These are phyloP conservation scores for Brachionichthys hirsutus DNA, from an alignment of 2,113 vertebrate species.

Conservation along the genomic window DNA sequence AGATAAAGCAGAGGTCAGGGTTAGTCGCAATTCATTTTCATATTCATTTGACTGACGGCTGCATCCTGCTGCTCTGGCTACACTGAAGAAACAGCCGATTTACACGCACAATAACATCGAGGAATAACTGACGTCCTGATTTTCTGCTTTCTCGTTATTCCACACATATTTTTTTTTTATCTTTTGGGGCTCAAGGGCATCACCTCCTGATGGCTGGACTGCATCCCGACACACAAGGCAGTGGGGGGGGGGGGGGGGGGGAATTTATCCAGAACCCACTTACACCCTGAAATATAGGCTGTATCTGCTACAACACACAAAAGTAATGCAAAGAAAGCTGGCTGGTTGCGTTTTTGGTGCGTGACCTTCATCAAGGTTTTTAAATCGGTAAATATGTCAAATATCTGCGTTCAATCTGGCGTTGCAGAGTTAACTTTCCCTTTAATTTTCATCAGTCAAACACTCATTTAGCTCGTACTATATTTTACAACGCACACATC, in stretches of 20 bases:
- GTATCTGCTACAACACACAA: conserved; percentile 1
- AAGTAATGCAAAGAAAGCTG: too few relatives aligned
- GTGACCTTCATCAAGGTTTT: conserved; percentile 12
- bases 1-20: conserved; percentile 8
- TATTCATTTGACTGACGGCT: conserved; percentile 19
- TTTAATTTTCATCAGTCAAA: conserved; percentile 5
- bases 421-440: background rate
- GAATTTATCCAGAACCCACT: conserved; percentile 41
- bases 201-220: conserved; percentile 69
- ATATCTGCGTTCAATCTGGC: conserved; percentile 23
- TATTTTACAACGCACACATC: conserved; percentile 14
- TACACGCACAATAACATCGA: conserved; percentile 32
- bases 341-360: background rate
- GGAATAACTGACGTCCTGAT: conserved; percentile 50
- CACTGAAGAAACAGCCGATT: conserved; percentile 3
- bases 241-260: conserved; percentile 4
- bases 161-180: conserved; percentile 71
- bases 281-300: conserved; percentile 27
- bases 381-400: conserved; percentile 27
- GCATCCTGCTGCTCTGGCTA: conserved; percentile 15
- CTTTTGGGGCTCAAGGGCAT: conserved; percentile 34
- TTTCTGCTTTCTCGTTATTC: conserved; percentile 54
- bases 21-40: conserved; percentile 17
- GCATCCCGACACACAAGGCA: conserved; percentile 29
- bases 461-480: background rate